Conservation (phyloP, 2,113 vertebrate genomes). For the Thunnus maccoyii region DNA sequence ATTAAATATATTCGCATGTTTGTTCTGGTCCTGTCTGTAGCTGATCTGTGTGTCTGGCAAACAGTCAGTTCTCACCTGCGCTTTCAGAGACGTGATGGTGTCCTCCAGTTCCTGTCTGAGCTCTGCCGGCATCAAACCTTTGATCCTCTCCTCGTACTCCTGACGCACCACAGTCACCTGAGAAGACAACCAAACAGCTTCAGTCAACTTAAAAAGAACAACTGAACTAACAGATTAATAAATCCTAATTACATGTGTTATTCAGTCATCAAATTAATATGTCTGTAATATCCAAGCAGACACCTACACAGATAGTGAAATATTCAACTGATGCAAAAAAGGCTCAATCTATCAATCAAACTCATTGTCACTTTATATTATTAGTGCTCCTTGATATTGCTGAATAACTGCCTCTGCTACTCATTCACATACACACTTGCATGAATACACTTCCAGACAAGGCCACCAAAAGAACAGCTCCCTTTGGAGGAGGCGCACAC, state of each 20-base stretch:
- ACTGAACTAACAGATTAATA: not conserved
- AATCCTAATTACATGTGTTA: too few species aligned
- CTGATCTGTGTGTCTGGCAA: not conserved
- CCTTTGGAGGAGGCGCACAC: conserved; percentile 12
- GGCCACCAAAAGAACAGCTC: conserved; percentile 29
- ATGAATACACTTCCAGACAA: conserved; percentile 24
- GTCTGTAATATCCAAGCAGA: not conserved
- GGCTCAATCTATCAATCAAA: not conserved
- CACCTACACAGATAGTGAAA: not conserved
- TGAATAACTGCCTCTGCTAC: conserved; percentile 33
- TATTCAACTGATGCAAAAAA: not conserved
- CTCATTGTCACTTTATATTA: not conserved
- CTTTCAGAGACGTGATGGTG: conserved; percentile 93
- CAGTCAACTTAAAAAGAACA: not conserved
- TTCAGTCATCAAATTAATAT: not conserved
- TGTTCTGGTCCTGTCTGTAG: not conserved
- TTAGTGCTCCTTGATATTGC: not conserved
- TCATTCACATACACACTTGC: conserved; percentile 5
- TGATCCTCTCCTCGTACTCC: conserved; percentile 91
- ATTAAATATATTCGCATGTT: not conserved
- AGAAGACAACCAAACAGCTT: conserved; percentile 31
- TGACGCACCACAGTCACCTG: conserved; percentile 91
- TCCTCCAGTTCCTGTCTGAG: conserved; percentile 92
- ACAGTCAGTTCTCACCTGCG: conserved; percentile 88
- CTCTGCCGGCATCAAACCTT: conserved; percentile 92